Base-by-base conservation (phyloP, 2,888 invertebrate genomes). In the Hydropsyche betteni region DNA sequence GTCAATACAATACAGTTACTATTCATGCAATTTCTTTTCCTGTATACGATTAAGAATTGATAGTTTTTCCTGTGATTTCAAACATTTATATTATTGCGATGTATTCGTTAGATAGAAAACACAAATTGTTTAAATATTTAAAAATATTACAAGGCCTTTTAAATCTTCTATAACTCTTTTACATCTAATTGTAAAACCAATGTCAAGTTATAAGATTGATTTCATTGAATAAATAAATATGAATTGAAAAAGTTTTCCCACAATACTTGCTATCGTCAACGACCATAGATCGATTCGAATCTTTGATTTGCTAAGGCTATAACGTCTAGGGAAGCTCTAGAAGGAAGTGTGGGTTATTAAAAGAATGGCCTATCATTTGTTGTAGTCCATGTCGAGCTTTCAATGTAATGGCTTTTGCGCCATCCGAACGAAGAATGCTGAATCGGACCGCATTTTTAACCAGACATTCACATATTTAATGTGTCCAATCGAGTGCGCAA, bases 351-450 rank as follows among this genome's bases (percentile, higher is more conserved):
- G 12, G 24, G 34, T 64, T 64, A 34, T 64, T 64, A 64, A 64
- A 64, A 36, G 64, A 64, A 64, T 36, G 36, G 36, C 24, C 64
- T 64, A 64, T 64, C 34, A 64, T 64, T 64, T 64, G 64, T 64
- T 64, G 64, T 8, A 64, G 64, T 64, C 64, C 36, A 64, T 64
- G 36, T 64, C n/a, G 64, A 64, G 64, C 64, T 64, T 64, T 64
- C 64, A 64, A n/a, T 34, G 12, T 36, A 36, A 36, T 64, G 64
- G 64, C 64, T 64, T 64, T 64, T 64, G 64, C 64, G 64, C 64
- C 64, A 64, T 64, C 36, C 61, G n/a, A 34, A 8, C 64, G 6
- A 64, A 64, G 64, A 64, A 64, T 64, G 64, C 64, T 64, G 64
- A 64, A 64, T 34, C 64, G 36, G n/a, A 36, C 64, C 64, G 64